Base-by-base conservation (phyloP, 2,888 invertebrate genomes). In the Euzetes globulus region DNA sequence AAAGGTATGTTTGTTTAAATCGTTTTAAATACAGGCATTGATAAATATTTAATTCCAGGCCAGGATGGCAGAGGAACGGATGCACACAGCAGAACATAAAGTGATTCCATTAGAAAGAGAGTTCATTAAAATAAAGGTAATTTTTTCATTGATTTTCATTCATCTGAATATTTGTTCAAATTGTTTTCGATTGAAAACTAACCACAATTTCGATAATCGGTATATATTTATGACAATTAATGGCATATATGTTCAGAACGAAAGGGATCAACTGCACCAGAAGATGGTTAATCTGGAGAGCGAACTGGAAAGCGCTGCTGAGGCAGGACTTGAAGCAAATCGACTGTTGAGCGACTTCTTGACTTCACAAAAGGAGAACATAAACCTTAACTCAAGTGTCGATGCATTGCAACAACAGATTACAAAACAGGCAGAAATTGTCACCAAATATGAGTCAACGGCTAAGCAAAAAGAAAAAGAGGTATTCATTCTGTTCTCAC, bases 401-500 rank as follows among this genome's bases (percentile, higher is more conserved):
- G 74, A 71, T 11, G 71, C 41, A 17, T 47, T 70, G 13, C 45
- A 70, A 13, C 70, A 70, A 47, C 47, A 70, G 15, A 70, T 70
- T 17, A 47, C 45, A 15, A 70, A 74, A 71, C 71, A 71, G n/a
- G 37, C 71, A 27, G 71, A 71, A 25, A 33, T 71, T 27, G 50
- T 74, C 25, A 7, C 71, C 27, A 41, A 45, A 19, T 47, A 71
- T 60, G 37, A 55, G 41, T 19, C 19, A 2, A 52, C 58, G 4
- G 71, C 60, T 19, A 41, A 60, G 7, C 65, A 58, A 29, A 27
- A 71, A 6, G 71, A 74, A 72, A 37, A 74, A 45, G 65, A 74
- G 55, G 74, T 74, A 60, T 37, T 22, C 11, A 11, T 33, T 27
- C 15, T 70, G 13, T 63, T n/a, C n/a, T n/a, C 17, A 5, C 68